phyloP scores from a whole-genome alignment of 2,113 vertebrate species.

The Strigops habroptila region DNA sequence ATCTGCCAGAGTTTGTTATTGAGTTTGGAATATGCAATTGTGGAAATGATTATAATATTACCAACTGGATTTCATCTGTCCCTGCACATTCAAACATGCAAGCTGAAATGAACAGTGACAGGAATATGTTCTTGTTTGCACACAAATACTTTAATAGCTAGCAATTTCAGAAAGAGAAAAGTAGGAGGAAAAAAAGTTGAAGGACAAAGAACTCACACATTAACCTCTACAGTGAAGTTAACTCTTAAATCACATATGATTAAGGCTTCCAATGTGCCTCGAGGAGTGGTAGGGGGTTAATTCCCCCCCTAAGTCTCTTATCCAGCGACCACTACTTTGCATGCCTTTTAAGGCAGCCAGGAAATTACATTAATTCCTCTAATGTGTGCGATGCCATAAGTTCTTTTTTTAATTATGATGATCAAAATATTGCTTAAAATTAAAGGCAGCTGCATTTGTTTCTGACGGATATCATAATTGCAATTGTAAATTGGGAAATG shows the following conservation, averaged over 20 bases:
- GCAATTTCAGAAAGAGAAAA: conserved; percentile 51
- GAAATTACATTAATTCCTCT: conserved; percentile 74
- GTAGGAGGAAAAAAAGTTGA: conserved; percentile 8
- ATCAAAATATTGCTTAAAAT: conserved; percentile 82
- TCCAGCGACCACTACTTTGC: background rate
- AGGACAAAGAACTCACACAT: conserved; percentile 14
- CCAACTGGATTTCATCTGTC: conserved; percentile 55
- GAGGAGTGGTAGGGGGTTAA: background rate
- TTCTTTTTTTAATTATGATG: conserved; percentile 80
- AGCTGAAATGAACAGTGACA: conserved; percentile 55
- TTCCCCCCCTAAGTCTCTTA: background rate
- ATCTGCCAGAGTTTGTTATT: conserved; percentile 29
- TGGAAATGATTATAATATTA: conserved; percentile 40
- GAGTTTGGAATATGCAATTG: conserved; percentile 32
- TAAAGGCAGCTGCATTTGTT: conserved; percentile 79
- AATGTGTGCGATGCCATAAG: conserved; percentile 61
- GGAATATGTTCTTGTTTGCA: conserved; percentile 71
- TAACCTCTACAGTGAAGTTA: conserved; percentile 5
- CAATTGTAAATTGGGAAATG: conserved; percentile 77
- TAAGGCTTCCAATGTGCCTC: background rate
- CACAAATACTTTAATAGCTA: conserved; percentile 65
- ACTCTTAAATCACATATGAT: background rate
- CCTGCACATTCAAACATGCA: background rate
- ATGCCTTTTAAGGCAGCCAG: conserved; percentile 56
- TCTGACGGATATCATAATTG: conserved; percentile 76